Percentiles rank a stretch among this genome's conserved stretches.
Conservation (phyloP, 2,113 vertebrate species). For the Tyrannus savana region DNA sequence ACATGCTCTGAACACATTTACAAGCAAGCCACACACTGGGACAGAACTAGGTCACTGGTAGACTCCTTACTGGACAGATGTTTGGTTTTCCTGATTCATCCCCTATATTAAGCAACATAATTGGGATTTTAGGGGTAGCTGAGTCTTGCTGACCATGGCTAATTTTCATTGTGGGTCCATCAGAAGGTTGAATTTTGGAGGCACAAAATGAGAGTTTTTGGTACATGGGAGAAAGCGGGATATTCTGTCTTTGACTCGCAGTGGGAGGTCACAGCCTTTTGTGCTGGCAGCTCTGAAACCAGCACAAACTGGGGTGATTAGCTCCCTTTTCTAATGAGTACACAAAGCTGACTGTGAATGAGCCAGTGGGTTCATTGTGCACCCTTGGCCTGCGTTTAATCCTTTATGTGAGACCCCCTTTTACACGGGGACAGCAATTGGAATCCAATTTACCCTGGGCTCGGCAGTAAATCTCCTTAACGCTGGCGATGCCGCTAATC, state of each 20-base stretch:
- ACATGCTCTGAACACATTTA: neutral
- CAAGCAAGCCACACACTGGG: slow-evolving; percentile 47
- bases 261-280: slow-evolving; percentile 60
- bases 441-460: slow-evolving; percentile 61
- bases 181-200: slow-evolving; percentile 24
- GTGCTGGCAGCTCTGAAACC: slow-evolving; percentile 42
- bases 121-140: neutral
- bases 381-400: slow-evolving; percentile 58
- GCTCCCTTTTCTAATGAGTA: slow-evolving; percentile 68
- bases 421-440: slow-evolving; percentile 50
- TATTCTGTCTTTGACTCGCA: slow-evolving; percentile 57
- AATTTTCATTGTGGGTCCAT: slow-evolving; percentile 4
- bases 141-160: slow-evolving; percentile 9
- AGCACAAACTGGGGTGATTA: slow-evolving; percentile 63
- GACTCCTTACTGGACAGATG: slow-evolving; percentile 40
- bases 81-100: slow-evolving; percentile 11
- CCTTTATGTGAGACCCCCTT: slow-evolving; percentile 61
- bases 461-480: slow-evolving; percentile 47
- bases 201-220: neutral
- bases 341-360: slow-evolving; percentile 67
- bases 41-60: slow-evolving; percentile 51
- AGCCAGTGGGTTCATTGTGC: slow-evolving; percentile 69
- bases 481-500: slow-evolving; percentile 15
- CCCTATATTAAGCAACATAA: neutral
- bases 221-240: neutral